Percentiles rank a stretch among this genome's conserved stretches.
phyloP scores from a whole-genome alignment of 2,113 vertebrate species.

The Aphelocoma coerulescens region DNA sequence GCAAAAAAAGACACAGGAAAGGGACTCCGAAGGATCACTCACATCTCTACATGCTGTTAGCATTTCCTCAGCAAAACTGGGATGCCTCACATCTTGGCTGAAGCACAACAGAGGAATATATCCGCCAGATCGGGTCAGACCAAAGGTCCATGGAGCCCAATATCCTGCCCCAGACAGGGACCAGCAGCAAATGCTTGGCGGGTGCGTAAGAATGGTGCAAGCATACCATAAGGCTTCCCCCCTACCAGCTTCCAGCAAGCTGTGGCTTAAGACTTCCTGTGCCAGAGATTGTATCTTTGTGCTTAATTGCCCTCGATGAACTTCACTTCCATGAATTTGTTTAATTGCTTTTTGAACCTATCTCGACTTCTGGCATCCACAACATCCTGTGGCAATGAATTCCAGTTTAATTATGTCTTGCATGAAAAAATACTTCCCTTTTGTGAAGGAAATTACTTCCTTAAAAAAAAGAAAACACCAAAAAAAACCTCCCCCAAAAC shows the following conservation, averaged over 20 bases:
- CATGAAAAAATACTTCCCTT: constrained; percentile 60
- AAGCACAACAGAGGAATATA: neutral
- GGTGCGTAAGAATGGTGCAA: neutral
- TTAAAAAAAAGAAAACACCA: neutral
- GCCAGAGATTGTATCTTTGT: constrained; percentile 60
- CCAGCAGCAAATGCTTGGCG: neutral
- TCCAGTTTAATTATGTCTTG: constrained; percentile 62
- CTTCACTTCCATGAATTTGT: constrained; percentile 60
- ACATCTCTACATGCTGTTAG: neutral
- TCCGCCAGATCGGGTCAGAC: neutral
- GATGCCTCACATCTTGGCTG: neutral
- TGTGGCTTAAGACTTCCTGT: constrained; percentile 60
- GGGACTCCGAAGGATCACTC: neutral
- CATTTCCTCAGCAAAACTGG: neutral
- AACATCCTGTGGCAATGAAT: constrained; percentile 67
- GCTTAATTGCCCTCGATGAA: constrained; percentile 64
- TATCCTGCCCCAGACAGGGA: neutral
- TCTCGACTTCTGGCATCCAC: constrained; percentile 57
- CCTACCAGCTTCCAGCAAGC: constrained; percentile 41
- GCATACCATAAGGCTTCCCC: constrained; percentile 16
- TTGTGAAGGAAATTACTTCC: constrained; percentile 59
- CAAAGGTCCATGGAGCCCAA: neutral
- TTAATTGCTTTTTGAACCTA: constrained; percentile 64
- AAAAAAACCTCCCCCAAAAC: neutral
- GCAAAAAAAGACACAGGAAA: neutral